Evolutionary conservation across 2,113 vertebrate genomes (phyloP).

Genomic region (Poeciliopsis turrubarensis): DNA sequence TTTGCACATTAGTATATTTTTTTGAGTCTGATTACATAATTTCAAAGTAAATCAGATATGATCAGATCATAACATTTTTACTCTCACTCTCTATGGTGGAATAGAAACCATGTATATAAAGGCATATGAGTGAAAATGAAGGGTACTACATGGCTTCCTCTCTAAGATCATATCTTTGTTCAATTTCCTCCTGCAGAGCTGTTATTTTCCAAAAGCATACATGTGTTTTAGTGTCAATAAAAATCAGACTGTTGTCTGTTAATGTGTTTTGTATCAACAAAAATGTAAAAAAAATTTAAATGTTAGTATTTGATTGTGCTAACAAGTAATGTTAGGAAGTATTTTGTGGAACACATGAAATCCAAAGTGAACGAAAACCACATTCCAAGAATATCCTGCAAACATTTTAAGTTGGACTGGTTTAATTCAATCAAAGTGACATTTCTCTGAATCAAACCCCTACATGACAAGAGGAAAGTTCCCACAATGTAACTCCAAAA

Average conservation of each 20-base stretch:
- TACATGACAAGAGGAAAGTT: slow-evolving; percentile 10
- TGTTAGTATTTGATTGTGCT: slow-evolving; percentile 24
- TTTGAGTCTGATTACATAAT: too few species aligned
- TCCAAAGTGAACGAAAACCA: slow-evolving; percentile 18
- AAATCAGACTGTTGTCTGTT: neutral
- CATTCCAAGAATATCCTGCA: slow-evolving; percentile 21
- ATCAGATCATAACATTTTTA: too few species aligned
- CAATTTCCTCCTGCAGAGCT: slow-evolving; percentile 39
- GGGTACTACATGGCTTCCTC: slow-evolving; percentile 14
- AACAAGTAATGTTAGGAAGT: neutral
- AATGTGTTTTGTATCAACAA: slow-evolving; percentile 18
- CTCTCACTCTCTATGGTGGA: too few species aligned
- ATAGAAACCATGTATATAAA: neutral
- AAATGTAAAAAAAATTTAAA: slow-evolving; percentile 17
- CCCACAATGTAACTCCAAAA: slow-evolving; percentile 16
- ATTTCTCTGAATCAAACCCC: slow-evolving; percentile 15
- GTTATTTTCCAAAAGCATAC: slow-evolving; percentile 14
- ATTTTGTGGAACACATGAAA: slow-evolving; percentile 9
- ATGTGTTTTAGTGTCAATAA: slow-evolving; percentile 19
- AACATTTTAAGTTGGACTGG: slow-evolving; percentile 32
- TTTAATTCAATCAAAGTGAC: slow-evolving; percentile 35
- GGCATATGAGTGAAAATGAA: slow-evolving; percentile 1
- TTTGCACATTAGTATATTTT: too few species aligned
- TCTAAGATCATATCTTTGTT: slow-evolving; percentile 49
- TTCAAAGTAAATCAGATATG: too few species aligned